phyloP scores from a whole-genome alignment of 1,140 invertebrate genomes.

The Heliconius eleuchia region DNA sequence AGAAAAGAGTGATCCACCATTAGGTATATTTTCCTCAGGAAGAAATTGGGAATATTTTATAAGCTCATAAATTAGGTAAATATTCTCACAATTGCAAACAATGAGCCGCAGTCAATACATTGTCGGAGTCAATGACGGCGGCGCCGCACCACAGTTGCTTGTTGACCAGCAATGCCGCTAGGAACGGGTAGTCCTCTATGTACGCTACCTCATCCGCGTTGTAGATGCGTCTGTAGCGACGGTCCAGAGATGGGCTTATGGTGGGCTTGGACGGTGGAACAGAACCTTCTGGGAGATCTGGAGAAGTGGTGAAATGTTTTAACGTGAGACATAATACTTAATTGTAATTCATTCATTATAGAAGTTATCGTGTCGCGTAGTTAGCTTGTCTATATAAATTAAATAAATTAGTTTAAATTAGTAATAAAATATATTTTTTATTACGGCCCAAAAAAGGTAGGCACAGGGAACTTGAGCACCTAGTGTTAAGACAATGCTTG shows the following conservation, averaged over 20 bases:
- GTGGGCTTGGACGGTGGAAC: background rate
- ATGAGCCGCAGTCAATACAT: constrained; percentile 63
- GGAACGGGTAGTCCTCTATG: constrained; percentile 54
- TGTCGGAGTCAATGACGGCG: constrained; percentile 55
- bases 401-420: no score
- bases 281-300: background rate
- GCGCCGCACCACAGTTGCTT: constrained; percentile 66
- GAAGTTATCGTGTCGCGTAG: no score
- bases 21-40: no score
- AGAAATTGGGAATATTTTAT: no score
- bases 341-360: no score
- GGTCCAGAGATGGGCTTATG: constrained; percentile 44
- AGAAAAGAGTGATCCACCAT: no score
- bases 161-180: constrained; percentile 60
- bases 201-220: constrained; percentile 60
- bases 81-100: constrained; percentile 65
- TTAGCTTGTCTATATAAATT: no score
- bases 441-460: no score
- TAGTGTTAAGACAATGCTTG: no score
- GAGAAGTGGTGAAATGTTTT: background rate
- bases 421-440: no score
- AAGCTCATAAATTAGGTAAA: background rate
- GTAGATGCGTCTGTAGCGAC: constrained; percentile 60
- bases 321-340: no score
- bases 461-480: no score